phyloP scores from a whole-genome alignment of 23 tunicate genomes.

The Corella eumyota region DNA sequence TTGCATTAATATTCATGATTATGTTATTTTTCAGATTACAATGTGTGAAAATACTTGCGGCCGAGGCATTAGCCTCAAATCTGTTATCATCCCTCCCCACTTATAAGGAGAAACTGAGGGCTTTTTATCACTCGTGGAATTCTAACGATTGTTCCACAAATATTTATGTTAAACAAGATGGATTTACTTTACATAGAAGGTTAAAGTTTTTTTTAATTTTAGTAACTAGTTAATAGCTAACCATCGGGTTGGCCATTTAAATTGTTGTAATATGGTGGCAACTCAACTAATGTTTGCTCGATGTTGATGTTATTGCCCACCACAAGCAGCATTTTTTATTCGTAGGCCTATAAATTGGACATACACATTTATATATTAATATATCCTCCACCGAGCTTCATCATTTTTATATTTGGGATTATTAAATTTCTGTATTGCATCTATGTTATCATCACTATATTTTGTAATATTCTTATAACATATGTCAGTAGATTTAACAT shows the following conservation, averaged over 20 bases:
- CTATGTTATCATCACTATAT: no score
- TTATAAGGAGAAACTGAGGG: constrained; percentile 55
- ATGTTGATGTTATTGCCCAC: no score
- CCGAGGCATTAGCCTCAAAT: constrained; percentile 35
- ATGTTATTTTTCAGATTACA: constrained; percentile 25
- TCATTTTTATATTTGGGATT: no score
- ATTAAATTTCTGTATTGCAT: no score
- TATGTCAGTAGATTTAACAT: no score
- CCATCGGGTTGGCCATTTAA: not conserved
- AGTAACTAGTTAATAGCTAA: not conserved
- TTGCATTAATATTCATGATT: not conserved
- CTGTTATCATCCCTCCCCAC: constrained; percentile 34
- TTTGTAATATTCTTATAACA: no score
- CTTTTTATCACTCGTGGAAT: constrained; percentile 67
- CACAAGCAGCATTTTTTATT: no score
- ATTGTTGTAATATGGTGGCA: no score
- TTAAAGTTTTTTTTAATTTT: not conserved
- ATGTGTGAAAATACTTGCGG: constrained; percentile 33
- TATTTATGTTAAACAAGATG: constrained; percentile 50
- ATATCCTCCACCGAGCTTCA: no score
- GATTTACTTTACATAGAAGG: constrained; percentile 72
- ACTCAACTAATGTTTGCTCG: no score
- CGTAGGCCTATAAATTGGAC: no score
- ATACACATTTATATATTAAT: no score
- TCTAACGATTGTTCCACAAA: constrained; percentile 60